Evolutionary conservation across 2,888 invertebrate genomes (phyloP).

Genomic region (Tryphoninae sp.): DNA sequence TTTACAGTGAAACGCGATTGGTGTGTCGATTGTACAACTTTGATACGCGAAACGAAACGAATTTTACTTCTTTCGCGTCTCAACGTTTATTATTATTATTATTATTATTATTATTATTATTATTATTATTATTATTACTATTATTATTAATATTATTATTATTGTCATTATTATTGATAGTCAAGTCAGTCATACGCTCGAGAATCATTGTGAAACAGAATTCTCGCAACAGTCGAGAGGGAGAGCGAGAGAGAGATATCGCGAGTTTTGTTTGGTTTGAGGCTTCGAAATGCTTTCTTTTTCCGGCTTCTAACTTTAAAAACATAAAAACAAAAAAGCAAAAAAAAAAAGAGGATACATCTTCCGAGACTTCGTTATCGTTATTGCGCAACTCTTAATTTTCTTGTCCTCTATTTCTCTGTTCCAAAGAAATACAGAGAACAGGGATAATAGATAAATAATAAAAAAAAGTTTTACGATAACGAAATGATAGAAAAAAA

Average conservation of each 20-base stretch:
- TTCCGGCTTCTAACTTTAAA: constrained; percentile 59
- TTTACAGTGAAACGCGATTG: constrained; percentile 32
- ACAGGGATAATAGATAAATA: constrained; percentile 22
- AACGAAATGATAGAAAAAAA: background rate
- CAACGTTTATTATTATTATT: constrained; percentile 35
- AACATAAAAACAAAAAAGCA: background rate
- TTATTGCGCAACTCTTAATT: constrained; percentile 36
- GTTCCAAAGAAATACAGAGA: constrained; percentile 54
- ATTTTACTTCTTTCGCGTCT: constrained; percentile 38
- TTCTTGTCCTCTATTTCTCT: constrained; percentile 52
- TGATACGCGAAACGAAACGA: constrained; percentile 37
- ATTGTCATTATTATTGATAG: constrained; percentile 43
- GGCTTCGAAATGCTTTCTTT: constrained; percentile 74
- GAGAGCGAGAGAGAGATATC: constrained; percentile 59
- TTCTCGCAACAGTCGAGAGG: constrained; percentile 59
- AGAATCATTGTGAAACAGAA: constrained; percentile 71
- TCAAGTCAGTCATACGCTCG: constrained; percentile 62
- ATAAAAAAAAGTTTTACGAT: constrained; percentile 32
- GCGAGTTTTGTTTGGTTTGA: constrained; percentile 77
- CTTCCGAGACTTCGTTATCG: constrained; percentile 57
- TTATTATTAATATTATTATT: constrained; percentile 21
- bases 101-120: constrained; percentile 34
- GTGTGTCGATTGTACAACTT: constrained; percentile 36
- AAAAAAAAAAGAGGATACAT: constrained; percentile 37
- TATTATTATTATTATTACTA: constrained; percentile 24